These are phyloP conservation scores for Tineola bisselliella DNA, from an alignment of 2,888 invertebrate genomes.

Conservation along the genomic window DNA sequence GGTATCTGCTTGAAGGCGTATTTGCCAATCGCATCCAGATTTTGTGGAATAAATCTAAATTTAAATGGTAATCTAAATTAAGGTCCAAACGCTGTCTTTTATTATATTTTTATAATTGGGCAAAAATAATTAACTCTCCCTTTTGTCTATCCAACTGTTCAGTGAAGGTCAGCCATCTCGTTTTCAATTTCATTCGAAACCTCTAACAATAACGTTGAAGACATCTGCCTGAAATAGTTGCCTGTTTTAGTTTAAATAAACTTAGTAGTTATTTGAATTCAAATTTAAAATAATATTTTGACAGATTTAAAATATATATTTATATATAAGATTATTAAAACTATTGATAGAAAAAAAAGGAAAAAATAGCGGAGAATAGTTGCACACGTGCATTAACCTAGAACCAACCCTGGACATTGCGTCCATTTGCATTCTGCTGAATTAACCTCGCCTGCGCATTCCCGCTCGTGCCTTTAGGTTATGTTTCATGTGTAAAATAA, in stretches of 20 bases:
- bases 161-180: background rate
- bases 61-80: background rate
- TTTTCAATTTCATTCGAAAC: background rate
- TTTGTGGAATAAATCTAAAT: background rate
- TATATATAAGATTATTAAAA: too few species aligned
- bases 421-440: too few species aligned
- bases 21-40: too few species aligned
- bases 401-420: too few species aligned
- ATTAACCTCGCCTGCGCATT: too few species aligned
- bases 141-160: background rate
- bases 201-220: background rate
- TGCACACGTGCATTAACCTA: too few species aligned
- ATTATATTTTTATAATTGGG: background rate
- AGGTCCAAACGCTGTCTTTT: background rate
- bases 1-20: too few species aligned
- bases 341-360: too few species aligned
- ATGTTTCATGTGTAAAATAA: too few species aligned
- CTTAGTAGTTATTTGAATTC: background rate
- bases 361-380: too few species aligned
- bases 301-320: too few species aligned
- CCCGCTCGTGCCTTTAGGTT: too few species aligned
- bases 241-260: background rate
- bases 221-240: background rate
- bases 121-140: background rate
- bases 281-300: background rate